Base-by-base conservation (phyloP, 1,140 invertebrate species). In the Drosophila truncata region DNA sequence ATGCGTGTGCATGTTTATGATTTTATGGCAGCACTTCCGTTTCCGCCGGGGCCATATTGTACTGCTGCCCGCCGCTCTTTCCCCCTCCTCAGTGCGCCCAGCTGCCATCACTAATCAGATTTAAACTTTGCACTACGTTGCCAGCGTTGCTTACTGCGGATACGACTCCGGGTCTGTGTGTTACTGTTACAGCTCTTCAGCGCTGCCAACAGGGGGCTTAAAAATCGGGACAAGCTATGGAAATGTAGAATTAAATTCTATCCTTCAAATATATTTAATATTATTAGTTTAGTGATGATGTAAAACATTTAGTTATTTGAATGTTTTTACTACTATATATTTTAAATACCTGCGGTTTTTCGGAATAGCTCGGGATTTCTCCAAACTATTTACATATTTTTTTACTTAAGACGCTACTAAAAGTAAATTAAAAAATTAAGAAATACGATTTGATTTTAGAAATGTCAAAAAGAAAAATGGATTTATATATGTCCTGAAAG, bases 11-110 rank as follows among this genome's bases (percentile, higher is more conserved):
- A 91, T 90, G 85, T 86, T 90, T 90, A 90, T 90, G 85, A 90
- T 91, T 90, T 91, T 90, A 90, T 90, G 85, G 86, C 85, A 86
- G 78, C 85, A 91, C 85, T 91, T 90, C 85, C 85, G 85, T 82
- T 90, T 90, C 86, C 85, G 85, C 70, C 75, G 61, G 76, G 78
- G 77, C 73, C 65, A 84, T 84, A 81, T 79, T 87, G 82, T 86
- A 46, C 41, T 29, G 50, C 58, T 37, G 58, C 55, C 33, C 37
- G 27, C 33, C 27, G 46, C 13, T 5, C 31, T 27, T 35, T 25
- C 20, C 27, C 39, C 20, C 23, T 29, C 20, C 23, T 29, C 55
- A 25, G 60, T 37, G 31, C 4, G 31, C 41, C 46, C 58, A 25
- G 47, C 70, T 78, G 78, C 55, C 70, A 90, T 52, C 81, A 82